Evolutionary conservation across 2,113 vertebrate species (phyloP).

Genomic region (Rostratula benghalensis): DNA sequence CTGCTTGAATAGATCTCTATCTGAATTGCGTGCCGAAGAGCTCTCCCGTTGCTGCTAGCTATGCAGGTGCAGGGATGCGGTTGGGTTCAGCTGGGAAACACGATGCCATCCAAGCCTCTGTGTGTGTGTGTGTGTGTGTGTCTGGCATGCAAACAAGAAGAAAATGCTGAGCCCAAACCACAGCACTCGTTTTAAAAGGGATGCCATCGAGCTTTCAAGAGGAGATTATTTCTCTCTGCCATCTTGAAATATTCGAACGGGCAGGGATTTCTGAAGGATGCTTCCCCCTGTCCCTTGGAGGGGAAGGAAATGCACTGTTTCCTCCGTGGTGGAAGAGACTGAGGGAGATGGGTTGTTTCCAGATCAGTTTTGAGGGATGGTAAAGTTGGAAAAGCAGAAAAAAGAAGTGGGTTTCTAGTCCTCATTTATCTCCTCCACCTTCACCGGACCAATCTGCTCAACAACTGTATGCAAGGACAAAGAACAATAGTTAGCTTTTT

Average conservation of each 20-base stretch:
- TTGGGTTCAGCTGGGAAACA: conserved; percentile 60
- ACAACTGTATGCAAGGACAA: background rate
- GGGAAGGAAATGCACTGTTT: background rate
- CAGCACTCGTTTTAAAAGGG: background rate
- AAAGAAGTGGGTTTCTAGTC: background rate
- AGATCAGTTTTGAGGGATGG: background rate
- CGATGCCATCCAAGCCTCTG: conserved; percentile 35
- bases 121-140: conserved; percentile 28
- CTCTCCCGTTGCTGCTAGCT: conserved; percentile 59
- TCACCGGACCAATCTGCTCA: background rate
- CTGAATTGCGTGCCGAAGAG: background rate
- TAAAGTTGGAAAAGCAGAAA: background rate
- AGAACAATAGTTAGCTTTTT: background rate
- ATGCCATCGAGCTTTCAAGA: background rate
- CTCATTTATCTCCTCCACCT: background rate
- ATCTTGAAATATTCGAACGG: background rate
- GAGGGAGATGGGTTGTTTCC: background rate
- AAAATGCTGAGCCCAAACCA: conserved; percentile 51
- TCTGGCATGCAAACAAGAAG: conserved; percentile 63
- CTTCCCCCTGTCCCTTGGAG: background rate
- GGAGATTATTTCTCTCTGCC: background rate
- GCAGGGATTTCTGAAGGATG: background rate
- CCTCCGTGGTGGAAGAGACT: background rate
- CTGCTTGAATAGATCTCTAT: conserved; percentile 53
- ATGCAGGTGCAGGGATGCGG: conserved; percentile 67